Percentiles rank a stretch among this genome's conserved stretches.
These are phyloP conservation scores for Trichacis sp. DNA, from an alignment of 2,888 invertebrate genomes.

Conservation along the genomic window DNA sequence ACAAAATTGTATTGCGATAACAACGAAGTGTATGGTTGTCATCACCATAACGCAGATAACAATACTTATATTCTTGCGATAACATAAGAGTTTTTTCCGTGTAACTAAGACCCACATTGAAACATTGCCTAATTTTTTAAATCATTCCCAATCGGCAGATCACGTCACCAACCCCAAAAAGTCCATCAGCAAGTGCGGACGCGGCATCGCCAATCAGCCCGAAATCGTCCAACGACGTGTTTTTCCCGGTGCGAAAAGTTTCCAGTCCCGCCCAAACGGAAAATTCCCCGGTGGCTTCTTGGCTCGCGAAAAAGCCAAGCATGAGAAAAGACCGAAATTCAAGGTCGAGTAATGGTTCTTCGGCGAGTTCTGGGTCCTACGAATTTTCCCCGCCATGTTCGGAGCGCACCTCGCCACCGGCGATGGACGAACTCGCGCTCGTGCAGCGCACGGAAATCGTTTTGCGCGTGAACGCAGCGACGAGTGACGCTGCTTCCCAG, in stretches of 20 bases:
- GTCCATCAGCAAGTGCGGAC: slow-evolving; percentile 12
- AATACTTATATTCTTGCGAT: too few relatives aligned
- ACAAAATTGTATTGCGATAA: too few relatives aligned
- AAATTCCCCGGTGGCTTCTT: slow-evolving; percentile 43
- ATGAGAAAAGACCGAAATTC: slow-evolving; percentile 21
- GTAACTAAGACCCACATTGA: too few relatives aligned
- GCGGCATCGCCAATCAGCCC: background rate
- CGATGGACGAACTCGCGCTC: slow-evolving; percentile 71
- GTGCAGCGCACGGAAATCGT: slow-evolving; percentile 77
- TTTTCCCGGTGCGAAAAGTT: slow-evolving; percentile 49
- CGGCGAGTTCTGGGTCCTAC: slow-evolving; percentile 45
- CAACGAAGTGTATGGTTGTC: too few relatives aligned
- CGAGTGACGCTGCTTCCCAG: slow-evolving; percentile 75
- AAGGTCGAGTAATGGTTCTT: slow-evolving; percentile 36
- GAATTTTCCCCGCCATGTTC: slow-evolving; percentile 51
- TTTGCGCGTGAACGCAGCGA: slow-evolving; percentile 74
- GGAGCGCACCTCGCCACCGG: slow-evolving; percentile 58
- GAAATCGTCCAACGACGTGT: background rate
- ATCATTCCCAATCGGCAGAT: too few relatives aligned
- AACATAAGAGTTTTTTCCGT: too few relatives aligned
- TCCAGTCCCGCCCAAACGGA: slow-evolving; percentile 66
- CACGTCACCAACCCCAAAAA: slow-evolving; percentile 24
- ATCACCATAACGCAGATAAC: too few relatives aligned
- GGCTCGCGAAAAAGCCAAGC: slow-evolving; percentile 30
- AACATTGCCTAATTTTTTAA: too few relatives aligned